Percentiles rank a stretch among this genome's conserved stretches.
These are phyloP conservation scores for Eriosoma lanigerum DNA, from an alignment of 1,140 invertebrate species.

Conservation along the genomic window DNA sequence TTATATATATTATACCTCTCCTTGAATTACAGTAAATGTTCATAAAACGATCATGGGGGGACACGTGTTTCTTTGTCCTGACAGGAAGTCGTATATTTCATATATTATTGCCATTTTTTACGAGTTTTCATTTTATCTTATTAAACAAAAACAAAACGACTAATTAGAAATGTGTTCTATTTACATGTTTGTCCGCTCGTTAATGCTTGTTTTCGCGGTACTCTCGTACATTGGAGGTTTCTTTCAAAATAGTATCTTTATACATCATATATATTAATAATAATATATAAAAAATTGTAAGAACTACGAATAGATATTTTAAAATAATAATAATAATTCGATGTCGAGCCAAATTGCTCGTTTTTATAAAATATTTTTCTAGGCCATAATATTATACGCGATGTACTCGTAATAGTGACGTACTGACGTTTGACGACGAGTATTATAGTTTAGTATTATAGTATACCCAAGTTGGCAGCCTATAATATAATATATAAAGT, in stretches of 20 bases:
- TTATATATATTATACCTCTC: background rate
- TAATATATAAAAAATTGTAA: background rate
- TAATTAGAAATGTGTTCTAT: slow-evolving; percentile 37
- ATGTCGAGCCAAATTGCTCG: background rate
- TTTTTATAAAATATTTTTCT: too few relatives aligned
- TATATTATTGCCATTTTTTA: slow-evolving; percentile 34
- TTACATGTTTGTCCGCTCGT: slow-evolving; percentile 26
- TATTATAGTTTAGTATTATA: background rate
- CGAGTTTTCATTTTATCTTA: slow-evolving; percentile 8
- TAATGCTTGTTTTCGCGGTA: slow-evolving; percentile 8
- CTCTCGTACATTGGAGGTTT: background rate
- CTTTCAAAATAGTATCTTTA: background rate
- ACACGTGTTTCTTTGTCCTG: slow-evolving; percentile 41
- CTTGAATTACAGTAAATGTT: background rate
- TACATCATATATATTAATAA: background rate
- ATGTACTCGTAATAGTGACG: background rate
- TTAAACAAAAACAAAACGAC: slow-evolving; percentile 34
- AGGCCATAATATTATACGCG: background rate
- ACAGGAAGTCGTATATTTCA: slow-evolving; percentile 26
- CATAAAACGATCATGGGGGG: background rate
- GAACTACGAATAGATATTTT: too few relatives aligned
- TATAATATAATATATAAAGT: background rate
- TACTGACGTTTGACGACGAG: slow-evolving; percentile 11
- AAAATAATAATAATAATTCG: background rate
- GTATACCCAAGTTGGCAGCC: background rate